Percentiles rank a stretch among this genome's conserved stretches.
Conservation (phyloP, 2,888 invertebrate species). For the Ophion obscuratus region DNA sequence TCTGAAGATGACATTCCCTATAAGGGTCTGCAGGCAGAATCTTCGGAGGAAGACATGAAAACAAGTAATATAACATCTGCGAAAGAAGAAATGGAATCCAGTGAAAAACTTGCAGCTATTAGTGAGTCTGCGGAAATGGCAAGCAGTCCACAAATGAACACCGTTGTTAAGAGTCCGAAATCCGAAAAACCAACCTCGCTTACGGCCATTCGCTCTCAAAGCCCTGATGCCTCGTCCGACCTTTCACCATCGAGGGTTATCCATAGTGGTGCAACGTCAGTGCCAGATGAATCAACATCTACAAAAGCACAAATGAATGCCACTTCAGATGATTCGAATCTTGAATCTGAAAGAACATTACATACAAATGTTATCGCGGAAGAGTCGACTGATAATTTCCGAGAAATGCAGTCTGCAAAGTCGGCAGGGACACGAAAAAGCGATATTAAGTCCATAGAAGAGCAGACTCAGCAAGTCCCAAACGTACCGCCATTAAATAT, state of each 20-base stretch:
- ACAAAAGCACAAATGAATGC: neutral
- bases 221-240: neutral
- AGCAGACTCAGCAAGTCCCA: slow-evolving; percentile 16
- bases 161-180: slow-evolving; percentile 25
- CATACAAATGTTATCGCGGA: neutral
- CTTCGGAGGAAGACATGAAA: slow-evolving; percentile 47
- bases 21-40: slow-evolving; percentile 42
- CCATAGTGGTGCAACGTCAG: slow-evolving; percentile 19
- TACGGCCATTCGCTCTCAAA: neutral
- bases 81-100: neutral
- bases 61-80: neutral
- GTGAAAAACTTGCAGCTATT: neutral
- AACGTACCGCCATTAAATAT: slow-evolving; percentile 32
- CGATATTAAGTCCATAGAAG: neutral
- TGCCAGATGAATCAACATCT: slow-evolving; percentile 2
- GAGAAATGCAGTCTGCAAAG: neutral
- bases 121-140: slow-evolving; percentile 23
- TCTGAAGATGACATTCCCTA: slow-evolving; percentile 48
- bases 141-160: slow-evolving; percentile 33
- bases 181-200: neutral
- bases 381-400: neutral
- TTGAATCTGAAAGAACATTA: neutral
- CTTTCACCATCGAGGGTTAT: slow-evolving; percentile 1
- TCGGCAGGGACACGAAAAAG: slow-evolving; percentile 7
- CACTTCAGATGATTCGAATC: neutral